phyloP scores from a whole-genome alignment of 1,140 invertebrate species.

The Drosophila malerkotliana region DNA sequence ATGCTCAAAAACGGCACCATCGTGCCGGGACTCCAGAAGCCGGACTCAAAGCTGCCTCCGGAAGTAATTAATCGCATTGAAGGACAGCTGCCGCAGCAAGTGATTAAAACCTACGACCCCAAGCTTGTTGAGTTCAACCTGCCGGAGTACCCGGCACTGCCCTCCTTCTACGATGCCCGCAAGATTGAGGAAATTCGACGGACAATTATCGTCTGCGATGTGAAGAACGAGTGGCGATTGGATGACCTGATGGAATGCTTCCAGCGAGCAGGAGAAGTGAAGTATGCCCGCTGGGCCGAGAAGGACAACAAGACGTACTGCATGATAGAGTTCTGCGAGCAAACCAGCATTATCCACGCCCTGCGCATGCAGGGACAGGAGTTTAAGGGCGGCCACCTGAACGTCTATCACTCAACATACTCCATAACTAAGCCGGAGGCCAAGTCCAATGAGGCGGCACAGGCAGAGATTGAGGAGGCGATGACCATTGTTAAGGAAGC shows the following conservation, averaged over 20 bases:
- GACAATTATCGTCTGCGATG: constrained; percentile 92
- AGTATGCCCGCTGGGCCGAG: constrained; percentile 96
- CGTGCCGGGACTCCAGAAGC: constrained; percentile 90
- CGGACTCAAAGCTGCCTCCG: constrained; percentile 94
- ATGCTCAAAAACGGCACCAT: constrained; percentile 94
- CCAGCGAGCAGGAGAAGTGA: constrained; percentile 94
- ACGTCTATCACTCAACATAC: constrained; percentile 95
- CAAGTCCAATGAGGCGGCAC: constrained; percentile 97
- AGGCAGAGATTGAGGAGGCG: constrained; percentile 97
- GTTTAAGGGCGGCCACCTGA: constrained; percentile 87
- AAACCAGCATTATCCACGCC: constrained; percentile 93
- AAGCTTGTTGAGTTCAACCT: constrained; percentile 92
- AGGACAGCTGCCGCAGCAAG: constrained; percentile 92
- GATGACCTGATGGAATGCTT: constrained; percentile 95
- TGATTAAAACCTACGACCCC: constrained; percentile 96
- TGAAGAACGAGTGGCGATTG: constrained; percentile 88
- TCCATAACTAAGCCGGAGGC: constrained; percentile 96
- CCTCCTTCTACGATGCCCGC: constrained; percentile 93
- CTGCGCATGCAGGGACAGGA: constrained; percentile 93
- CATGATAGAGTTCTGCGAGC: constrained; percentile 97
- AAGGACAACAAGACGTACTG: constrained; percentile 92
- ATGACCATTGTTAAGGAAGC: constrained; percentile 98
- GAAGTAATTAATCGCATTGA: constrained; percentile 95
- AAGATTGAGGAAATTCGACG: constrained; percentile 98
- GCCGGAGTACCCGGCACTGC: constrained; percentile 96